A percentile compares a stretch with the other conserved stretches of the same genome.
Conservation (phyloP, 1,140 invertebrate genomes). For the Copidosoma floridanum region DNA sequence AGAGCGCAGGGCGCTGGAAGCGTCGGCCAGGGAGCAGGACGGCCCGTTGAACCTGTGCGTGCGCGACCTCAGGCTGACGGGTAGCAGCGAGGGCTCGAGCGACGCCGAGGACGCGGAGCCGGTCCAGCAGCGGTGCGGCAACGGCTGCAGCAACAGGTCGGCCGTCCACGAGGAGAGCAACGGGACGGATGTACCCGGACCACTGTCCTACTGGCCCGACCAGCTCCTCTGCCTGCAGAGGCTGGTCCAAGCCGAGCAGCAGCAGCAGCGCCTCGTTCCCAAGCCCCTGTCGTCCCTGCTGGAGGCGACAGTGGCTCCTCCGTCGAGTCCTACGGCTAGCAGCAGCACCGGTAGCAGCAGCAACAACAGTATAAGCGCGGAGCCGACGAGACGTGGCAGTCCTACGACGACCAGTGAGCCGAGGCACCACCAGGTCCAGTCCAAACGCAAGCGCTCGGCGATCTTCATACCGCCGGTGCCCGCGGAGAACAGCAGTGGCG, state of each 20-base stretch:
- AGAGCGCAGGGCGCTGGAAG: constrained; percentile 49
- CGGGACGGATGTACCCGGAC: constrained; percentile 8
- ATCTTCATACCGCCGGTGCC: constrained; percentile 80
- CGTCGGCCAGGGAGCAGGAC: constrained; percentile 56
- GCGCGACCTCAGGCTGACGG: constrained; percentile 64
- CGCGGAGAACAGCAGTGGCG: constrained; percentile 62
- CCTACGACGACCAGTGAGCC: too few relatives aligned
- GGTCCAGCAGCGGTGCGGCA: too few relatives aligned
- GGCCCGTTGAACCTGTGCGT: constrained; percentile 84
- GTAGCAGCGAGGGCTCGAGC: constrained; percentile 60
- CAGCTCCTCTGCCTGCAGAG: constrained; percentile 74
- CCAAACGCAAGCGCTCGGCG: constrained; percentile 74
- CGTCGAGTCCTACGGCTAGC: too few relatives aligned
- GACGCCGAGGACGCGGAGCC: constrained; percentile 61
- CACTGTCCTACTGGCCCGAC: constrained; percentile 72
- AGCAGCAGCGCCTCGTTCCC: constrained; percentile 48
- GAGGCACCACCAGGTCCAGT: too few relatives aligned
- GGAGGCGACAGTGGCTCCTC: constrained; percentile 40
- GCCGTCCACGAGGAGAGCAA: constrained; percentile 26
- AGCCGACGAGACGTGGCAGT: too few relatives aligned
- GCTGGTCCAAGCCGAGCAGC: constrained; percentile 58
- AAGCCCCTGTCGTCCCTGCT: constrained; percentile 46
- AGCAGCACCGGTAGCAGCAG: constrained; percentile 36
- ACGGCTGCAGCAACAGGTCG: constrained; percentile 28
- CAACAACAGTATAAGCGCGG: constrained; percentile 21